Base-by-base conservation (phyloP, 2,888 invertebrate species). In the Rhamphomyia laevipes region DNA sequence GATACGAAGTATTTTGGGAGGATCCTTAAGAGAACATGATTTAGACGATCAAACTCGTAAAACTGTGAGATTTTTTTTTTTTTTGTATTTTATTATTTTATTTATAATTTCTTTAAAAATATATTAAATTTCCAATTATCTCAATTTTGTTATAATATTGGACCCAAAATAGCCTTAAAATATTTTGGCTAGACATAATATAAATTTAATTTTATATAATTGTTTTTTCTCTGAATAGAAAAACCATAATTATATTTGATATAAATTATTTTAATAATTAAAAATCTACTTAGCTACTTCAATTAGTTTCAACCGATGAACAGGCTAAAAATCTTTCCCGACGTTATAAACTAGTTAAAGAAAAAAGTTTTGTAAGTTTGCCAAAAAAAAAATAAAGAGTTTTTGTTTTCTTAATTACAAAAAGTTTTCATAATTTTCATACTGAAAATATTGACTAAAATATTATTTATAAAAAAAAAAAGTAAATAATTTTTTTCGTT, bases 1-100 rank as follows among this genome's bases (percentile, higher is more conserved):
- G 85, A 82, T 85, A 68, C 81, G 81, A 65, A 78, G 77, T 62
- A 77, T 86, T 68, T 78, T 86, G 71, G 84, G 82, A 59, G 84
- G 84, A 62, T 74, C 78, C 41, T 66, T 81, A 63, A 78, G 76
- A 72, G 72, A 77, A 60, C 74, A 77, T 57, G 76, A 82, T 67
- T 74, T 80, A 73, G 85, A 86, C 67, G 73, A 75, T 55, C 74
- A 75, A 61, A 80, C 81, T 59, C 73, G 78, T 63, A 73, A 75
- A 73, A 76, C 79, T 71, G 84, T 84, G 81, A 84, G 84, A 80
- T 73, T 61, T 53, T 48, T 33, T 48, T 49, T 51, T 47, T 48
- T 50, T 37, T 50, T 48, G 41, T 49, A 18, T 53, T 42, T 46
- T 31, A 46, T 46, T 46, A 51, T 38, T 51, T 49, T 44, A 37